These are phyloP conservation scores for Opisthograptis luteolata DNA, from an alignment of 2,888 invertebrate genomes.

Conservation along the genomic window DNA sequence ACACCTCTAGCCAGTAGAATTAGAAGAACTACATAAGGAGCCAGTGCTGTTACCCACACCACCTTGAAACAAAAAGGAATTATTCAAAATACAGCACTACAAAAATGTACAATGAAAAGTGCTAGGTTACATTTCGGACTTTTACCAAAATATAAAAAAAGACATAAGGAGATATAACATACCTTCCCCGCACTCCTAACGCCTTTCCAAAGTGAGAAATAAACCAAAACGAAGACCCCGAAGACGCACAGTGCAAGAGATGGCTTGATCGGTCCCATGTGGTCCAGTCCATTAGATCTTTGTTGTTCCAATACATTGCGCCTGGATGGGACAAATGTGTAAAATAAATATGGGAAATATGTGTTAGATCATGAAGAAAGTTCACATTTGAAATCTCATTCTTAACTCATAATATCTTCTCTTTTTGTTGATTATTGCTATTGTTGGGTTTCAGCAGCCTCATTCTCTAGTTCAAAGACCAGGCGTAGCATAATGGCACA, in stretches of 20 bases:
- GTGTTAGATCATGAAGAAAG: neutral
- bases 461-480: too few species aligned
- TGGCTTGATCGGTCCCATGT: constrained; percentile 95
- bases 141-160: too few species aligned
- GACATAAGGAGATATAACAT: constrained; percentile 39
- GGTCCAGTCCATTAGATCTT: constrained; percentile 91
- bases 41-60: constrained; percentile 97
- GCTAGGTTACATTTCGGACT: too few species aligned
- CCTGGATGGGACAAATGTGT: constrained; percentile 69
- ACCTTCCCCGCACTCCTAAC: constrained; percentile 97
- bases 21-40: constrained; percentile 95
- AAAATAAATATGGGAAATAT: neutral
- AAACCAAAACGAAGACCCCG: constrained; percentile 95
- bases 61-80: constrained; percentile 81
- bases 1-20: constrained; percentile 93
- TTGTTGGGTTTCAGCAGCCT: too few species aligned
- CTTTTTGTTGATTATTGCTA: too few species aligned
- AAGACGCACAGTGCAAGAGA: constrained; percentile 95
- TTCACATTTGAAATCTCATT: too few species aligned
- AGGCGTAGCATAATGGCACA: too few species aligned
- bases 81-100: neutral
- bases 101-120: too few species aligned
- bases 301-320: constrained; percentile 94
- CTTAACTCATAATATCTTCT: too few species aligned
- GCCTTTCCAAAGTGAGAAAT: constrained; percentile 98